Base-by-base conservation (phyloP, 2,113 vertebrate species). In the Carlito syrichta region DNA sequence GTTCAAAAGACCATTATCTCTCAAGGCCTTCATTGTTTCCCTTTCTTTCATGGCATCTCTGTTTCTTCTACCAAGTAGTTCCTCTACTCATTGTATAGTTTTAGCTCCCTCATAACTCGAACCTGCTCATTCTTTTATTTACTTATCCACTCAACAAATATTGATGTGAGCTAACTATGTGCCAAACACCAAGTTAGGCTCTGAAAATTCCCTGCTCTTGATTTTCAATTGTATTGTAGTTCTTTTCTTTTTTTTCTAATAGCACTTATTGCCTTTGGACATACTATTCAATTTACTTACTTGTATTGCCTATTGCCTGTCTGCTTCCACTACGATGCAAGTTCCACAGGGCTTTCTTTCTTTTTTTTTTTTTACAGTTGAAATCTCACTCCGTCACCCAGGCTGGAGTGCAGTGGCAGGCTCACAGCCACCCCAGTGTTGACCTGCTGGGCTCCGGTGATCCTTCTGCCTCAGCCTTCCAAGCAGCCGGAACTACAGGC, bases 21-120 rank as follows among this genome's bases (percentile, higher is more conserved):
- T 93, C 48, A 86, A 85, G 54, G 43, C 32, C 63, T 52, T 50
- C 38, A 48, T 87, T 14, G 2, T 58, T 94, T 91, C 66, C 84
- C 14, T 94, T 90, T 94, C 32, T 89, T 92, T 89, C 11, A 43
- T 77, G 48, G 7, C 16, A 89, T 82, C 43, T 96, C 6, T 89
- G 35, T 87, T 89, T 93, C 54, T 95, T 81, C 32, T 40, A 93
- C 48, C 20, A n/a, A 66, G 32, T 86, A 85, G 35, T 86, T 95
- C 43, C 50, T 86, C 6, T 85, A 58, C 45, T 93, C 27, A 63
- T 76, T 96, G 96, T 91, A 62, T 58, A 88, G 40, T 92, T 97
- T 86, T 84, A 91, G n/a, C 6, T 74, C 32, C 22, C 56, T 86
- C 13, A 94, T 86, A 77, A 38, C 52, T 95, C 84, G 58, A 95